phyloP scores from a whole-genome alignment of 2,888 invertebrate species.

The Strigamia crassipes region DNA sequence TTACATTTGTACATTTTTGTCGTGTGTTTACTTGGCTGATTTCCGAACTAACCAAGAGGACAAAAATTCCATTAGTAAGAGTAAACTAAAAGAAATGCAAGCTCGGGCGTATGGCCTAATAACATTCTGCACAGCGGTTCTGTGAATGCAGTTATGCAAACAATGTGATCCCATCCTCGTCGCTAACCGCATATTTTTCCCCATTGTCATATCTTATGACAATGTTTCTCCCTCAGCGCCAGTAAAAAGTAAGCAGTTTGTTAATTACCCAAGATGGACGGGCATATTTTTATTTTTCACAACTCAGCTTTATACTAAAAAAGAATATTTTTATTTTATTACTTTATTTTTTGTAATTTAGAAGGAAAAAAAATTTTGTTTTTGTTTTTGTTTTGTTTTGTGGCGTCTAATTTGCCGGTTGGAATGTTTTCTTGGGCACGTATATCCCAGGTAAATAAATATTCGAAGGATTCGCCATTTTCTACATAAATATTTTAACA shows the following conservation, averaged over 20 bases:
- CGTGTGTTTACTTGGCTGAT: too few species aligned
- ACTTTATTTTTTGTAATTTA: too few species aligned
- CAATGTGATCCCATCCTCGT: background rate
- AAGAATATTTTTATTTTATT: too few species aligned
- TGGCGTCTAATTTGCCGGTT: background rate
- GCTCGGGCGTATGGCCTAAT: background rate
- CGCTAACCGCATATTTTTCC: too few species aligned
- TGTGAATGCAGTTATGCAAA: background rate
- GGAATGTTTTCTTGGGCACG: background rate
- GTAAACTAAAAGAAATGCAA: background rate
- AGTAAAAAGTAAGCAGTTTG: too few species aligned
- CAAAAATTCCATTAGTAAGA: background rate
- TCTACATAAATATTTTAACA: background rate
- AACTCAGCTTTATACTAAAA: too few species aligned
- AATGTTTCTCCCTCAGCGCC: too few species aligned
- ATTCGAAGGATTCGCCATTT: background rate
- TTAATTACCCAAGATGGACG: too few species aligned
- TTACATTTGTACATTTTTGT: too few species aligned
- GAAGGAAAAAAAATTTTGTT: too few species aligned
- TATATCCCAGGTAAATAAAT: background rate
- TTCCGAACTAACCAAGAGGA: background rate
- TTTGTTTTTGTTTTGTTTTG: background rate
- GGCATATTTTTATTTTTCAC: too few species aligned
- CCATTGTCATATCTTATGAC: too few species aligned
- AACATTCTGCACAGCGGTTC: background rate